Evolutionary conservation across 1,140 invertebrate genomes (phyloP), one percentile per base, ranked within the genome.

Genomic region (Medauroidea extradentata): DNA sequence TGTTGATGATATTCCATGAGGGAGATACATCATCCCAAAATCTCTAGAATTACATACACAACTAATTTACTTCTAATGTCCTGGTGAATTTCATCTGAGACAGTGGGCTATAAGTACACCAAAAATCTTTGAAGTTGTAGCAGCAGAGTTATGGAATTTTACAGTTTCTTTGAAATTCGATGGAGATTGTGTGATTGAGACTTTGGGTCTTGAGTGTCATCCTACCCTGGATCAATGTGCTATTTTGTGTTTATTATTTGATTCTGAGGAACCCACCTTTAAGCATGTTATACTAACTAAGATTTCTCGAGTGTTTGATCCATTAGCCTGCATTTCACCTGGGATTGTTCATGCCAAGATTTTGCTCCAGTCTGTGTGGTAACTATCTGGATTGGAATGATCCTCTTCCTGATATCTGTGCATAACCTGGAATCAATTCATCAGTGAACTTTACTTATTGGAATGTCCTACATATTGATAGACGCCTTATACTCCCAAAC

Each of bases 1-100:
- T 60, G 69, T 78, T 3, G 77, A 81, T 57, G 77, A 81, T 64
- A 52, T 73, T 16, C 55, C 78, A 1, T 67, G 68, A 18, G 73
- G 75, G 23, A 62, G 64, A 11, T 56, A 58, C 19, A 21, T 13
- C 24, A 50, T 61, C 25, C 29, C 62, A 49, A 52, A 56, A 38
- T 65, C 66, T 23, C 16, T 59, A n/a, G 11, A 58, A 38, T 13
- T 65, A 11, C 57, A 58, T 14, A 16, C 24, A 2, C 48, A 68
- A 25, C 2, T 69, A 0, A 58, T 46, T 19, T 29, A 16, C 14
- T 13, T 67, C 29, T 49, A 66, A 16, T 14, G 43, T 34, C 3
- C 9, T 25, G 64, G 60, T 21, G 54, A 53, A n/a, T 66, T 67
- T 55, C 11, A 51, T 3, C 27, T 68, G 1, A 52, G 60, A 39